phyloP scores from a whole-genome alignment of 2,888 invertebrate species.

The Eumacrocentrus americanus region DNA sequence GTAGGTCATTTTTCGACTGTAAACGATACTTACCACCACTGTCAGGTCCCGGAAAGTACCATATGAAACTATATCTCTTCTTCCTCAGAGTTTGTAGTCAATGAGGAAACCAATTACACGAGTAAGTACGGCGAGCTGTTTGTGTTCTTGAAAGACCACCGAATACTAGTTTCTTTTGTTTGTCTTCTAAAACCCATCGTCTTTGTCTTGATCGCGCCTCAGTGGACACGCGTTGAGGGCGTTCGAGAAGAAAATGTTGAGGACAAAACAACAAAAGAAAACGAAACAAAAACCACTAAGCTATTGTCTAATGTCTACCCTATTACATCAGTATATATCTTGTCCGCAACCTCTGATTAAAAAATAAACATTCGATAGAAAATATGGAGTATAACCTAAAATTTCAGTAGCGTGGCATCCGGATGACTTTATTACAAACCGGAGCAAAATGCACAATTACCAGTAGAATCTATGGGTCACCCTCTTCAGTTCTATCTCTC shows the following conservation, averaged over 20 bases:
- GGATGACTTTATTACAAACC: slow-evolving; percentile 54
- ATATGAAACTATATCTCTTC: not conserved
- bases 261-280: too few species aligned
- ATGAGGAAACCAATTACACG: not conserved
- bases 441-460: slow-evolving; percentile 53
- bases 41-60: not conserved
- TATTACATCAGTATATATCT: too few species aligned
- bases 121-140: not conserved
- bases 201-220: not conserved
- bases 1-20: too few species aligned
- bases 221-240: not conserved
- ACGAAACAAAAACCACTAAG: too few species aligned
- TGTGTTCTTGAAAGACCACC: too few species aligned
- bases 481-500: slow-evolving; percentile 6
- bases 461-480: slow-evolving; percentile 36
- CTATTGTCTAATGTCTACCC: too few species aligned
- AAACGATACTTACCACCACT: too few species aligned
- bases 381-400: not conserved
- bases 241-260: not conserved
- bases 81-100: not conserved
- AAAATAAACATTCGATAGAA: too few species aligned
- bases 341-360: too few species aligned
- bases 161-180: not conserved
- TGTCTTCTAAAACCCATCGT: not conserved
- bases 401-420: not conserved